A percentile compares a stretch with the other conserved stretches of the same genome.
Conservation (phyloP, 2,797 vertebrate species). For the Poliocrania exsul region DNA sequence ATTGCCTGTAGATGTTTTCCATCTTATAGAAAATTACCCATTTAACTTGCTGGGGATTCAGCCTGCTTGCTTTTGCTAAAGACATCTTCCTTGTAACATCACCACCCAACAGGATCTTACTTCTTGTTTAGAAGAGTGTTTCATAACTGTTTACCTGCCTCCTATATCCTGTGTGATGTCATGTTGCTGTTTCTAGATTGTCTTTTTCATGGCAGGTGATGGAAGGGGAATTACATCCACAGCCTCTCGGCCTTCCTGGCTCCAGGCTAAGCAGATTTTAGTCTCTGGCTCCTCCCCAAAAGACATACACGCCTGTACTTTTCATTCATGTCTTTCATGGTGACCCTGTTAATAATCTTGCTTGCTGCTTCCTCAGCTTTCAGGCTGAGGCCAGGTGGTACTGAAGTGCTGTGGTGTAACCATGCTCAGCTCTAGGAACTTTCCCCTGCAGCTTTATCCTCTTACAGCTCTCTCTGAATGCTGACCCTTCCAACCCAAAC, state of each 20-base stretch:
- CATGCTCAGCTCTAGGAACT: not conserved
- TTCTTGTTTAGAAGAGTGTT: not conserved
- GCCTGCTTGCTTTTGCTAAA: not conserved
- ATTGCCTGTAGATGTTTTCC: not conserved
- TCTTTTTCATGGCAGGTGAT: fast-evolving
- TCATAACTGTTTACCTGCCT: not conserved
- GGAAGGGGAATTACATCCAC: not conserved
- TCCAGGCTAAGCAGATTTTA: not conserved
- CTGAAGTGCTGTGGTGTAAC: not conserved
- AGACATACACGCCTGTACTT: not conserved
- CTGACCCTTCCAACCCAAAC: fast-evolving
- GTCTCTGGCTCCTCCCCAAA: not conserved
- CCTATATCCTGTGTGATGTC: fast-evolving
- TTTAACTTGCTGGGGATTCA: not conserved
- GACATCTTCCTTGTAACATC: not conserved
- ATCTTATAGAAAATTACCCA: not conserved
- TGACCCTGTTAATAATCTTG: not conserved
- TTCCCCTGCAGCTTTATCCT: not conserved
- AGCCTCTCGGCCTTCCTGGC: not conserved
- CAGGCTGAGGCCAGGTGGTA: not conserved
- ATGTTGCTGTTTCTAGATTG: fast-evolving
- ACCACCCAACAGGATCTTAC: not conserved
- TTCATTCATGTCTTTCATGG: not conserved
- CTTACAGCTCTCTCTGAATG: fast-evolving
- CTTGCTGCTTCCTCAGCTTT: not conserved